Evolutionary conservation across 2,797 vertebrate genomes (phyloP), one percentile per base, ranked within the genome.

Genomic region (Ateles fusciceps): DNA sequence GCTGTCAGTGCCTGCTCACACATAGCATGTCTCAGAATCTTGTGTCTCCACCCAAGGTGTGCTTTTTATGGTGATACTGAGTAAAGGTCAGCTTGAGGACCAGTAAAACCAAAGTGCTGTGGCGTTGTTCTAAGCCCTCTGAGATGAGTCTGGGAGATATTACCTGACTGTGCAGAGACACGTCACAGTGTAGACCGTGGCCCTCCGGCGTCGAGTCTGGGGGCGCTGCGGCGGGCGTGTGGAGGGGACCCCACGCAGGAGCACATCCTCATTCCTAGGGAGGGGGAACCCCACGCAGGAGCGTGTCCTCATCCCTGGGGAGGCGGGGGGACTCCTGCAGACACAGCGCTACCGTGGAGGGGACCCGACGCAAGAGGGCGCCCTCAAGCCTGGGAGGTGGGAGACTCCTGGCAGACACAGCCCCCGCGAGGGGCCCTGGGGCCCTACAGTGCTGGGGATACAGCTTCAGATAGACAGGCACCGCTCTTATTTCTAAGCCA

Each of bases 361-460:
- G 26, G 57, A 59, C 10, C 24, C 1, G 50, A 52, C 4, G 6
- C 50, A 52, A 52, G 3, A 19, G 33, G 1, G 3, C 0, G 0
- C 17, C 61, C 33, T 68, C 61, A 68, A 17, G 14, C 30, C 61
- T n/a, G 61, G 61, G 61, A 68, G 3, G 7, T 33, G 19, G n/a
- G n/a, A 8, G n/a, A 39, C n/a, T 36, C 68, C n/a, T 39, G 9
- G 68, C 61, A 72, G n/a, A 21, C 2, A 9, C 9, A 36, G 68
- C 19, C 19, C n/a, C 68, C 68, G n/a, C 4, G 0, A 22, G 68
- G n/a, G 21, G n/a, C 21, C 4, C 30, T n/a, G 17, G 61, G 42
- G 14, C 15, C 44, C 4, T 3, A 22, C 0, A 0, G 17, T 36
- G 2, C 4, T 48, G 12, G 1, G 21, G 1, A 9, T 7, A 8